Percentiles rank a stretch among this genome's conserved stretches.
phyloP scores from a whole-genome alignment of 2,797 vertebrate genomes.

The Sebastes iracundus region DNA sequence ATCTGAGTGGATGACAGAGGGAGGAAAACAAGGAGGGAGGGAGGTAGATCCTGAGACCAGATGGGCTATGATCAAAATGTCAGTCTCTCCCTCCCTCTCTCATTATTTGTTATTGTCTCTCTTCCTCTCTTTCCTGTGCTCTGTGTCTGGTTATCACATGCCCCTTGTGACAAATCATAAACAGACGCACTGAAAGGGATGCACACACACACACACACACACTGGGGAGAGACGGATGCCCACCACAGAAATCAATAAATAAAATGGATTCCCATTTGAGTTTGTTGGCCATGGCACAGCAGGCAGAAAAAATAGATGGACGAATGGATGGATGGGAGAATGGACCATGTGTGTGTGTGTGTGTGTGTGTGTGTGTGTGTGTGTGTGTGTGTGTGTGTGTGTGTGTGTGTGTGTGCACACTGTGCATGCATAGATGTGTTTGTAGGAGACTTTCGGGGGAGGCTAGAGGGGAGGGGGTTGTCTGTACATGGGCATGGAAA shows the following conservation, averaged over 20 bases:
- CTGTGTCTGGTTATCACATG: conserved; percentile 37
- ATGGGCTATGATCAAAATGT: conserved; percentile 53
- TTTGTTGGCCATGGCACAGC: conserved; percentile 19
- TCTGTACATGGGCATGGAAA: conserved; percentile 15
- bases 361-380: background rate
- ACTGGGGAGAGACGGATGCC: conserved; percentile 17
- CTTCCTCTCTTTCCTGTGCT: conserved; percentile 9
- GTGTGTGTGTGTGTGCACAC: background rate
- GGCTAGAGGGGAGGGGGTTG: background rate
- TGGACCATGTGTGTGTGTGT: background rate
- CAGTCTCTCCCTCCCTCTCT: conserved; percentile 16
- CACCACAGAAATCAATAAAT: conserved; percentile 53
- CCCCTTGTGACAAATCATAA: conserved; percentile 41
- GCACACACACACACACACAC: conserved; percentile 6
- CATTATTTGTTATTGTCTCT: conserved; percentile 9
- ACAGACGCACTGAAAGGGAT: conserved; percentile 35
- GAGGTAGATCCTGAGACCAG: conserved; percentile 41
- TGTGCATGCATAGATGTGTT: background rate
- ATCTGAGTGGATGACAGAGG: conserved; percentile 57
- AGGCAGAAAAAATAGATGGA: conserved; percentile 19
- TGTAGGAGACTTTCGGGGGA: background rate
- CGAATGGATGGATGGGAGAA: conserved; percentile 7
- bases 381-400: background rate
- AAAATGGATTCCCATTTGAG: conserved; percentile 54
- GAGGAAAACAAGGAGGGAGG: conserved; percentile 3